Conservation (phyloP, 2,113 vertebrate species). For the Corydoras sp. region DNA sequence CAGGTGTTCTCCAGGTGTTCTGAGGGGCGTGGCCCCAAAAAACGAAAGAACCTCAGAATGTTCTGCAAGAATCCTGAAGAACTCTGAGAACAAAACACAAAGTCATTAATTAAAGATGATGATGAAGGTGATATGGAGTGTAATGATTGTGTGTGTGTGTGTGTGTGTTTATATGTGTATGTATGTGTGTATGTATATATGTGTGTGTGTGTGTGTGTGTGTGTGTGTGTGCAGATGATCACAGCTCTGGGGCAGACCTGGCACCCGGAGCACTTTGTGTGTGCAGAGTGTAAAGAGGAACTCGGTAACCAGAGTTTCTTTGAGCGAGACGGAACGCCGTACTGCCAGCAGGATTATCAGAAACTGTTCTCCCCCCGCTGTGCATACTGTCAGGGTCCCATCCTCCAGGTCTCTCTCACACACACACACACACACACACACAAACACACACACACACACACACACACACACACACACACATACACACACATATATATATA, state of each 20-base stretch:
- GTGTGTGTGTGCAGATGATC: slow-evolving; percentile 63
- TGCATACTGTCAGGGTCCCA: slow-evolving; percentile 77
- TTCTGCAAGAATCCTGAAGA: no score
- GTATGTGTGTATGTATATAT: no score
- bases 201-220: not conserved
- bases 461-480: no score
- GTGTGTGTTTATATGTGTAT: no score
- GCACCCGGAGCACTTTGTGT: slow-evolving; percentile 87
- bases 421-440: not conserved
- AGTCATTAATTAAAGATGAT: no score
- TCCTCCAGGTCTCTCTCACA: slow-evolving; percentile 61
- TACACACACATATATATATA: no score
- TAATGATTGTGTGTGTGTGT: not conserved
- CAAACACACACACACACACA: not conserved
- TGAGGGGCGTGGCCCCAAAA: no score
- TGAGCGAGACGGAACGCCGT: slow-evolving; percentile 71
- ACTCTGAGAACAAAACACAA: no score
- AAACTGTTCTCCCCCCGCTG: slow-evolving; percentile 76
- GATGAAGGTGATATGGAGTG: no score
- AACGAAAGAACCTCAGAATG: no score
- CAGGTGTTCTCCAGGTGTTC: no score
- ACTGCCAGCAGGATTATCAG: slow-evolving; percentile 81
- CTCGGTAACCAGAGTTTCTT: slow-evolving; percentile 73
- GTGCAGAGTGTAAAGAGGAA: slow-evolving; percentile 66
- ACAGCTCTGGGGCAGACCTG: slow-evolving; percentile 78